A percentile compares a stretch with the other conserved stretches of the same genome.
Conservation (phyloP, 2,797 vertebrate genomes). For the Eptatretus atami region DNA sequence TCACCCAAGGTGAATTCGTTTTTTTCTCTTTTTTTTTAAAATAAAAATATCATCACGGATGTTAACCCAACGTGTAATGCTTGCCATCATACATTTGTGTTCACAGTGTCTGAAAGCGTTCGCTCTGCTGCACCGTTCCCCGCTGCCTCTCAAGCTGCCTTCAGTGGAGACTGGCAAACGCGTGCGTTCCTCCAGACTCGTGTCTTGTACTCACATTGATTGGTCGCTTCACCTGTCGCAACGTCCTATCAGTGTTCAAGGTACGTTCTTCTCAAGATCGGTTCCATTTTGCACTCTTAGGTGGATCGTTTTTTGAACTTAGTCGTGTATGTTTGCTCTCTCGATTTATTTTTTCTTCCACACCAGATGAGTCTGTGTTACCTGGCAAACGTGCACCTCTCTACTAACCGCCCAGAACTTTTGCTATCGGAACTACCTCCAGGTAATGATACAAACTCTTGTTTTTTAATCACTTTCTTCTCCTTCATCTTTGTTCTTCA, state of each 20-base stretch:
- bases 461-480: rapidly evolving
- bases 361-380: constrained; percentile 66
- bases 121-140: constrained; percentile 52
- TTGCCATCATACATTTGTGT: too few species aligned
- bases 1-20: too few species aligned
- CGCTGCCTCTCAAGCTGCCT: constrained; percentile 22
- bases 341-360: not conserved
- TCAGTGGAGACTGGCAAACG: constrained; percentile 89
- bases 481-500: not conserved
- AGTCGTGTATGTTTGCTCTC: too few species aligned
- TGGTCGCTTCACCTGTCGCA: constrained; percentile 94
- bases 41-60: too few species aligned
- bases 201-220: constrained; percentile 66
- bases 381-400: constrained; percentile 68
- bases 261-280: constrained; percentile 12
- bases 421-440: constrained; percentile 81
- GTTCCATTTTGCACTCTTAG: not conserved
- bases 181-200: constrained; percentile 82
- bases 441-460: constrained; percentile 20
- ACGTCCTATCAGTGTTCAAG: constrained; percentile 65
- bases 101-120: constrained; percentile 60
- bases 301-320: too few species aligned
- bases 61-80: too few species aligned
- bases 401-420: constrained; percentile 91
- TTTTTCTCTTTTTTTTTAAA: too few species aligned